These are phyloP conservation scores for Morelia viridis DNA, from an alignment of 2,797 vertebrate genomes.

Conservation along the genomic window DNA sequence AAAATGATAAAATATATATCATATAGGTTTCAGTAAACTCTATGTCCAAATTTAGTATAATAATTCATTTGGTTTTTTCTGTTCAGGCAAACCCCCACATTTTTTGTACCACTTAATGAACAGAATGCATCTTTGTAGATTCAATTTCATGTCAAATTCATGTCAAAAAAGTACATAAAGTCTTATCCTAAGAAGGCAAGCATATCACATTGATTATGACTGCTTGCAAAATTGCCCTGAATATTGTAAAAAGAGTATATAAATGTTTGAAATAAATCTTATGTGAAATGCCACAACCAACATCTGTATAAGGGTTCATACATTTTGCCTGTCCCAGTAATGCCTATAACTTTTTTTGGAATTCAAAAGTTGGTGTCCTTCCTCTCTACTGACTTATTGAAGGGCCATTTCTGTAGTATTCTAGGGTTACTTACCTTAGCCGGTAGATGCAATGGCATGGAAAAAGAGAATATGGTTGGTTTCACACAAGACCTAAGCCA, in stretches of 20 bases:
- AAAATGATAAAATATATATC: neutral
- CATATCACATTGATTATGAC: neutral
- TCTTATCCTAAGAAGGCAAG: neutral
- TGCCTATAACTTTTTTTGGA: neutral
- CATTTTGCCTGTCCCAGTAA: neutral
- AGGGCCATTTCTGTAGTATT: neutral
- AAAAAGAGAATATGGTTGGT: neutral
- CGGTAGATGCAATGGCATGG: neutral
- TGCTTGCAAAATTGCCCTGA: neutral
- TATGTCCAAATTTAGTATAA: neutral
- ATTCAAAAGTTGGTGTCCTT: neutral
- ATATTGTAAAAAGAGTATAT: neutral
- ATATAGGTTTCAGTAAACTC: neutral
- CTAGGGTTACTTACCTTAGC: neutral
- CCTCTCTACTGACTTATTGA: neutral
- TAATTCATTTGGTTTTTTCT: neutral
- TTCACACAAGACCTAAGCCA: neutral
- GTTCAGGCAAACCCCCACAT: neutral
- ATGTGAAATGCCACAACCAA: too few relatives aligned
- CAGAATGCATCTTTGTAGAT: neutral
- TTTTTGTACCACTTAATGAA: neutral
- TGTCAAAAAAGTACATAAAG: neutral
- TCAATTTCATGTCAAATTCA: too few relatives aligned
- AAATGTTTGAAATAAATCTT: neutral
- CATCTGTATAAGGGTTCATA: too few relatives aligned